Conservation (phyloP, 2,888 invertebrate genomes). For the Chromoteleia sp. region DNA sequence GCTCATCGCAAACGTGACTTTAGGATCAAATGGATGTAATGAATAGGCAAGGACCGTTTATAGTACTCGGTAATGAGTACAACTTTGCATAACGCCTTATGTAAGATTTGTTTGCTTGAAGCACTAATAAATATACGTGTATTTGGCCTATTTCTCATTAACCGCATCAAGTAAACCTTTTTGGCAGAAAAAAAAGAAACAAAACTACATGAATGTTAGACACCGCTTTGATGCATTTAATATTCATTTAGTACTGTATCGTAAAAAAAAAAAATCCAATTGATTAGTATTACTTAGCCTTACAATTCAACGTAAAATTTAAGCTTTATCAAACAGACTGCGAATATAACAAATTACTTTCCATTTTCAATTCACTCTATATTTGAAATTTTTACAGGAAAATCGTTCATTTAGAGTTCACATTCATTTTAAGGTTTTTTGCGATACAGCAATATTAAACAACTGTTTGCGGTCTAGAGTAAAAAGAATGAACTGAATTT, state of each 20-base stretch:
- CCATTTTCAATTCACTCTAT: not conserved
- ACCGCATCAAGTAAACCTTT: conserved; percentile 20
- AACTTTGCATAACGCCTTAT: conserved; percentile 60
- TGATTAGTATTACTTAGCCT: not conserved
- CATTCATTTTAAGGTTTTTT: not conserved
- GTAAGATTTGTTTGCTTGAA: conserved; percentile 58
- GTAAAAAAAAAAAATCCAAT: no score
- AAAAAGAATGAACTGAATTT: not conserved
- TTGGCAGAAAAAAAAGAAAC: not conserved
- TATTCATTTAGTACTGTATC: no score
- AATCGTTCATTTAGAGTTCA: not conserved
- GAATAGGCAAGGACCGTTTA: conserved; percentile 67
- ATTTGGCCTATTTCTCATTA: conserved; percentile 57
- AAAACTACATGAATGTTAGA: not conserved
- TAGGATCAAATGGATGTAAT: conserved; percentile 65
- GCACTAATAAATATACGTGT: conserved; percentile 59
- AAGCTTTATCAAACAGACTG: conserved; percentile 1
- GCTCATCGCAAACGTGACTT: conserved; percentile 59
- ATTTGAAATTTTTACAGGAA: not conserved
- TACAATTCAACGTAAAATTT: not conserved
- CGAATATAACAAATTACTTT: not conserved
- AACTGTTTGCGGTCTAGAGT: not conserved
- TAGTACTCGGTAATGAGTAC: conserved; percentile 56
- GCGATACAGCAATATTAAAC: not conserved
- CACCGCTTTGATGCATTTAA: no score